Evolutionary conservation across 2,888 invertebrate species (phyloP).

Genomic region (Lepidochrysops patricia): DNA sequence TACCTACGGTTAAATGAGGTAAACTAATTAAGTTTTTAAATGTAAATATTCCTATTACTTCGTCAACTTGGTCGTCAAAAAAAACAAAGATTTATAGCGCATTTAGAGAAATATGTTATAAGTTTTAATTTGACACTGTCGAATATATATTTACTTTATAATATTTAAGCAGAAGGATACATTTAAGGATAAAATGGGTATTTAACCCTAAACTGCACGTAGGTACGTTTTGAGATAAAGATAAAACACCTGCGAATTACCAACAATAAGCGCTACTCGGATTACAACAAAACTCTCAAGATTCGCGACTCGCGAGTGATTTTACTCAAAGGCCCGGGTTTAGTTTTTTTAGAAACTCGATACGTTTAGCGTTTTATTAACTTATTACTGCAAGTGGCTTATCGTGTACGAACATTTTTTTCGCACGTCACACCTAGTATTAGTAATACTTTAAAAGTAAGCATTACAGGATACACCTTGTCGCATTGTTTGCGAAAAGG

Average conservation of each 20-base stretch:
- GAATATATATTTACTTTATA: background rate
- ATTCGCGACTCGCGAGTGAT: slow-evolving; percentile 6
- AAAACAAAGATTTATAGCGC: background rate
- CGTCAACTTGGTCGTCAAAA: background rate
- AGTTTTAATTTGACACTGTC: too few species aligned
- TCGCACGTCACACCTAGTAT: background rate
- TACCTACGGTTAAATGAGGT: background rate
- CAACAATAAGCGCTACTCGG: background rate
- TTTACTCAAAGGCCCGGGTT: background rate
- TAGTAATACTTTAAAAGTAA: background rate
- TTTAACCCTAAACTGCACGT: background rate
- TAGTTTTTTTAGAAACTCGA: slow-evolving; percentile 8
- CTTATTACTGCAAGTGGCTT: slow-evolving; percentile 9
- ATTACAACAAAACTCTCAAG: background rate
- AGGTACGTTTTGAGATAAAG: background rate
- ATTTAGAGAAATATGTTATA: too few species aligned
- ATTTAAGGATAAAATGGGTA: background rate
- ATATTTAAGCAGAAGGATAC: too few species aligned
- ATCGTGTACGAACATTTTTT: background rate
- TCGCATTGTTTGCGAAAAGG: background rate
- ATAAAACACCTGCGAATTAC: background rate
- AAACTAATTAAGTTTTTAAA: background rate
- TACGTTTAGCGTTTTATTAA: slow-evolving; percentile 9
- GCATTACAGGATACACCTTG: background rate
- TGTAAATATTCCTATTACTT: background rate